Evolutionary conservation across 2,888 invertebrate genomes (phyloP).

Genomic region (Incurvaria masculella): DNA sequence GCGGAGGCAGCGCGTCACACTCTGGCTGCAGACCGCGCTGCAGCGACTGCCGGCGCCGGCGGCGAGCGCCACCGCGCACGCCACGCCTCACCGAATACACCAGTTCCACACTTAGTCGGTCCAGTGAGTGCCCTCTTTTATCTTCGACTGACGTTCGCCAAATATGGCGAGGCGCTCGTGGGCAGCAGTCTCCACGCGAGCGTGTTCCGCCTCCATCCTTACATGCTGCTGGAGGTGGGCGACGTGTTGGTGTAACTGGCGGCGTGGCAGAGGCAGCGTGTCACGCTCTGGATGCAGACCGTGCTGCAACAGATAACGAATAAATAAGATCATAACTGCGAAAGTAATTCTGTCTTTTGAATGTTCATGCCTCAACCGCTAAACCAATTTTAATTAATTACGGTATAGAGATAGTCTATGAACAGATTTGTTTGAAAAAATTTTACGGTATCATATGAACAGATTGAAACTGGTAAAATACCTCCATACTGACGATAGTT

Average conservation of each 20-base stretch:
- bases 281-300: slow-evolving; percentile 69
- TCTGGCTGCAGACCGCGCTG: no score
- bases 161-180: slow-evolving; percentile 78
- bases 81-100: slow-evolving; percentile 78
- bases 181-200: slow-evolving; percentile 77
- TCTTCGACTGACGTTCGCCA: not conserved
- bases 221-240: slow-evolving; percentile 87
- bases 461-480: no score
- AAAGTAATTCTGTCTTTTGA: no score
- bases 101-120: slow-evolving; percentile 77
- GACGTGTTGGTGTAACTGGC: slow-evolving; percentile 84
- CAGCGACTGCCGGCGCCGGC: slow-evolving; percentile 69
- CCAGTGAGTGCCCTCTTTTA: slow-evolving; percentile 51
- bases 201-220: slow-evolving; percentile 80
- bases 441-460: no score
- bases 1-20: no score
- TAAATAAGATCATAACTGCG: no score
- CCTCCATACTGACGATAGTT: no score
- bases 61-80: slow-evolving; percentile 58
- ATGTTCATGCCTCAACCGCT: no score
- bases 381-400: no score
- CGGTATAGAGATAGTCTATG: no score
- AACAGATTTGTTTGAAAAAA: no score
- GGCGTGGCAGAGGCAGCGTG: slow-evolving; percentile 57
- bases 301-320: no score